Evolutionary conservation across 2,113 vertebrate species (phyloP).

Genomic region (Cephalopterus ornatus): DNA sequence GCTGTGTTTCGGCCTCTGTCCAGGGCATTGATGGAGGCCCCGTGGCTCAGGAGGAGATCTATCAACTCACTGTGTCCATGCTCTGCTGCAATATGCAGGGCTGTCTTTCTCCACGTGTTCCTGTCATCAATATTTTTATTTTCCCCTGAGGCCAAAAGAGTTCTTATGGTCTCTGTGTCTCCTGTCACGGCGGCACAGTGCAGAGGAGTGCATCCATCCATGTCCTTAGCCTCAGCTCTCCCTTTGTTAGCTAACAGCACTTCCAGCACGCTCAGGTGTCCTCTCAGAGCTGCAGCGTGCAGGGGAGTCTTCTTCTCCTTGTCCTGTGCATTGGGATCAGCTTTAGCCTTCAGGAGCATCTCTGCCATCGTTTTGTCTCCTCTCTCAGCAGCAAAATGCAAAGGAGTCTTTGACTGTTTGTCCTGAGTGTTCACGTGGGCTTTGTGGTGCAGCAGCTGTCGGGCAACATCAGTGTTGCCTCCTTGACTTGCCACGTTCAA

Average conservation of each 20-base stretch:
- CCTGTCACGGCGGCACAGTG: conserved; percentile 72
- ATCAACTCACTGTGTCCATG: conserved; percentile 62
- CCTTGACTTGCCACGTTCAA: conserved; percentile 71
- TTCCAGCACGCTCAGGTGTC: conserved; percentile 27
- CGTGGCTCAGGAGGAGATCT: conserved; percentile 54
- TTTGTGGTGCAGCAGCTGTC: conserved; percentile 66
- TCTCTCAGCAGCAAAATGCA: conserved; percentile 72
- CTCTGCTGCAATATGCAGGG: conserved; percentile 71
- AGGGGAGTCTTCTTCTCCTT: conserved; percentile 78
- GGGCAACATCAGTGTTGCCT: conserved; percentile 57
- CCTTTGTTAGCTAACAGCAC: conserved; percentile 66
- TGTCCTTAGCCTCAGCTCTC: conserved; percentile 74
- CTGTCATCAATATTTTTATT: conserved; percentile 74
- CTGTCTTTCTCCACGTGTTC: conserved; percentile 78
- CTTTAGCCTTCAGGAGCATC: conserved; percentile 67
- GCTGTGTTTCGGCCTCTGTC: conserved; percentile 78
- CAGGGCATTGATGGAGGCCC: conserved; percentile 71
- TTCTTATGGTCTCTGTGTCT: conserved; percentile 24
- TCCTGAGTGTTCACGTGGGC: conserved; percentile 70
- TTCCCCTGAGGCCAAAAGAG: conserved; percentile 53
- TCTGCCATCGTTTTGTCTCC: conserved; percentile 58
- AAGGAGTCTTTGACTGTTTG: conserved; percentile 67
- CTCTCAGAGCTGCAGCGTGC: conserved; percentile 71
- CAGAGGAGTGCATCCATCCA: conserved; percentile 76
- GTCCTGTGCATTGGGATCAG: conserved; percentile 67